phyloP scores from a whole-genome alignment of 2,113 vertebrate genomes.

The Nematolebias whitei region DNA sequence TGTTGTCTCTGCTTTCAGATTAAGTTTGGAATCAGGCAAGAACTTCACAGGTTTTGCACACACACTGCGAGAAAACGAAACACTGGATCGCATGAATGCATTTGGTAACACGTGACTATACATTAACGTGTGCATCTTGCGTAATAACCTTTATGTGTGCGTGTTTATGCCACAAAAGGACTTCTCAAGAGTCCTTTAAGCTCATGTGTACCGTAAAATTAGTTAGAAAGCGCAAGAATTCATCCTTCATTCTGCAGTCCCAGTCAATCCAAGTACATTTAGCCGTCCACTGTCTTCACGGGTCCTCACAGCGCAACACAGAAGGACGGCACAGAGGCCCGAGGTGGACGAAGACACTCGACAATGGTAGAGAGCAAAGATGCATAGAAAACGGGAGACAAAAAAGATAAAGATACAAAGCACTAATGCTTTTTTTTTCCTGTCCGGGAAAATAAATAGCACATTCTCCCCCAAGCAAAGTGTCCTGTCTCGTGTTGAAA shows the following conservation, averaged over 20 bases:
- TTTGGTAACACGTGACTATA: constrained; percentile 11
- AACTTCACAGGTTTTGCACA: constrained; percentile 15
- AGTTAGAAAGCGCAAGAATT: constrained; percentile 36
- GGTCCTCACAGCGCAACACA: constrained; percentile 53
- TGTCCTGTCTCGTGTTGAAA: constrained; percentile 64
- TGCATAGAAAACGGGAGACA: constrained; percentile 60
- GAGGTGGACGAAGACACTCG: constrained; percentile 47
- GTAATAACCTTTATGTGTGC: background rate
- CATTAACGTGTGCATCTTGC: constrained; percentile 9
- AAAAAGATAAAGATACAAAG: constrained; percentile 56
- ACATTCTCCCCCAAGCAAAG: constrained; percentile 72
- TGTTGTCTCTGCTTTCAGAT: constrained; percentile 52
- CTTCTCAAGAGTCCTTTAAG: constrained; percentile 12
- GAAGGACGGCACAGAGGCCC: constrained; percentile 45
- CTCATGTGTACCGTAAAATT: constrained; percentile 34
- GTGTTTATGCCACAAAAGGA: constrained; percentile 6
- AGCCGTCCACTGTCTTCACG: constrained; percentile 28
- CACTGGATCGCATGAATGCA: constrained; percentile 12
- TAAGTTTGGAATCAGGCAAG: constrained; percentile 42
- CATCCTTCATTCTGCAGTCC: constrained; percentile 29
- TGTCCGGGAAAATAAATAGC: constrained; percentile 71
- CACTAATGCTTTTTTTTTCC: constrained; percentile 45
- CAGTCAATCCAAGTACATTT: constrained; percentile 42
- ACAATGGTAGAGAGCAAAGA: constrained; percentile 60
- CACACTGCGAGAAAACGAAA: constrained; percentile 15